These are phyloP conservation scores for Balaenoptera acutorostrata DNA, from an alignment of 2,113 vertebrate species.

Conservation along the genomic window DNA sequence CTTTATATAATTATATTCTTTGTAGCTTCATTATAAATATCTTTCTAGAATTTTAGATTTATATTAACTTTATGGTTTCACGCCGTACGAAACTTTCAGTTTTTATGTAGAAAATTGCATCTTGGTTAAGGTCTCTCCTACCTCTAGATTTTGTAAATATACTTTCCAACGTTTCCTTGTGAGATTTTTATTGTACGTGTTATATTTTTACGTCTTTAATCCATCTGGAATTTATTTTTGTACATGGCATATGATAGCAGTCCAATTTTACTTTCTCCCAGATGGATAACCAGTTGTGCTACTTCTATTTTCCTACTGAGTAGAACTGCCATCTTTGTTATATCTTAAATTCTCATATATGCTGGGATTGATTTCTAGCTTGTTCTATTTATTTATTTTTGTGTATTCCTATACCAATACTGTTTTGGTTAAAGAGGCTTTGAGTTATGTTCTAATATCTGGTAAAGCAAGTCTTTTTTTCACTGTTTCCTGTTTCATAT, in stretches of 20 bases:
- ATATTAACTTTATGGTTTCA: not conserved
- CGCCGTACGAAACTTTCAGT: not conserved
- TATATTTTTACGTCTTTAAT: conserved; percentile 14
- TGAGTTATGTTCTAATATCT: not conserved
- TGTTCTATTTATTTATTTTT: not conserved
- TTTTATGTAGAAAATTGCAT: conserved; percentile 15
- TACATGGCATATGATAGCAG: not conserved
- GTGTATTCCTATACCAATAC: not conserved
- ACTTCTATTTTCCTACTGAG: not conserved
- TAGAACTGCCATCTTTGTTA: not conserved
- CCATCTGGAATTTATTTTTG: conserved; percentile 51
- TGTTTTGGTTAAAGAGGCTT: not conserved
- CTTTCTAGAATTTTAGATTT: not conserved
- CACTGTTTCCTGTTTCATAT: not conserved
- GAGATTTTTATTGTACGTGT: conserved; percentile 22
- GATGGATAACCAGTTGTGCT: conserved; percentile 2
- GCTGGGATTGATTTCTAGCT: not conserved
- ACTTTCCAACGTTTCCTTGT: conserved; percentile 24
- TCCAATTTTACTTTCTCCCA: conserved; percentile 42
- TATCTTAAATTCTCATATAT: not conserved
- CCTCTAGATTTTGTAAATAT: not conserved
- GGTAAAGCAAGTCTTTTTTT: not conserved
- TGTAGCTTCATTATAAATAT: not conserved
- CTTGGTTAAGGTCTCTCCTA: not conserved
- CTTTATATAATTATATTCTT: not conserved